Evolutionary conservation across 2,797 vertebrate species (phyloP), one percentile per base, ranked within the genome.

Genomic region (Gallinago nigripennis): DNA sequence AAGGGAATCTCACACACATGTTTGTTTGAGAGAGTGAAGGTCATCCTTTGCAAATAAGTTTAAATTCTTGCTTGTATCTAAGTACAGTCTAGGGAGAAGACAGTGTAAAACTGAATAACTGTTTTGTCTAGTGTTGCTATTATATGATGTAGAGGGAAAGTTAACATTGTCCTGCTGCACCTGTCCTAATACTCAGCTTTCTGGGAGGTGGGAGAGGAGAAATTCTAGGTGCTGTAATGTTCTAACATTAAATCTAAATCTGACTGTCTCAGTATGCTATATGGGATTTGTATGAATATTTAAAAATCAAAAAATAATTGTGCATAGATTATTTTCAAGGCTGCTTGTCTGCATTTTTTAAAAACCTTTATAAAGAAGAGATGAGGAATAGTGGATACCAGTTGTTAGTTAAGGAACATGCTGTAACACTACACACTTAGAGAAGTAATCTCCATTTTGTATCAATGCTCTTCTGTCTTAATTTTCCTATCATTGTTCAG

Each of bases 1-100:
- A 81, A 39, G 41, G 61, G 61, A 93, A 86, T 96, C 92, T 90
- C 35, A 87, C 81, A 71, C 88, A 82, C 35, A 12, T 73, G 46
- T 81, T 83, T 66, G 76, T 81, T 83, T 66, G 76, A 90, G 79
- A 88, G 30, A 68, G 41, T 75, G 33, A 86, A 65, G 41, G 70
- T 90, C 63, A 73, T 81, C 51, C 31, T 79, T 82, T 73, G 31
- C 60, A 73, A 16, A 57, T 79, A 87, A 91, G 48, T 89, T 69
- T 41, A 43, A 71, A 50, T 92, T 82, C 57, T 80, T 93, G 41
- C 23, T 95, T 95, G 10, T 83, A 35, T 76, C 48, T 30, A 21
- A 77, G 48, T 66, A 60, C 5, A 28, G 21, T 53, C 20, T 63
- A 48, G 39, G 56, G 35, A 72, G 39, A 79, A 91, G 51, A 56